Percentiles rank a stretch among this genome's conserved stretches.
Conservation (phyloP, 2,113 vertebrate species). For the Melanocharis versteri region DNA sequence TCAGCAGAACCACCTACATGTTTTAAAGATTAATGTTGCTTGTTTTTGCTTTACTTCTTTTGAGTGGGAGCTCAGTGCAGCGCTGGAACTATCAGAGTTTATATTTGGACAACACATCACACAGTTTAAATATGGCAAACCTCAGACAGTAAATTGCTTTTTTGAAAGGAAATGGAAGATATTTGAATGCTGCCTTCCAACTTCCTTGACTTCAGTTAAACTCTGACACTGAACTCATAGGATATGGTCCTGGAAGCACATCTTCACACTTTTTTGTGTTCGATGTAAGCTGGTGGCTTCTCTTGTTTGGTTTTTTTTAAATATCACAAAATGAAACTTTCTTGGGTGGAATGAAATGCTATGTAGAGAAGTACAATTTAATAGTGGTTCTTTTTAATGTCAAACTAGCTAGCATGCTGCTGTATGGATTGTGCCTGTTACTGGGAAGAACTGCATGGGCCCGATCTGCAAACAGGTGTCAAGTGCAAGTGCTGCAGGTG, state of each 20-base stretch:
- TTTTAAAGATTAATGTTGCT: not conserved
- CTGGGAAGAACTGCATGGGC: not conserved
- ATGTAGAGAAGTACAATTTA: not conserved
- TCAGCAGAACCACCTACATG: not conserved
- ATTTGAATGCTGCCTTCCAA: not conserved
- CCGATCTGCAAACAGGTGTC: not conserved
- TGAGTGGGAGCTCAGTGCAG: conserved; percentile 27
- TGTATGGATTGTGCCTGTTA: not conserved
- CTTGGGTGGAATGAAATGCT: not conserved
- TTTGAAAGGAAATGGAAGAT: not conserved
- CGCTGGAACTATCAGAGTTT: not conserved
- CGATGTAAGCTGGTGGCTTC: not conserved
- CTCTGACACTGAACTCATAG: not conserved
- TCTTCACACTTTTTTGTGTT: accelerated
- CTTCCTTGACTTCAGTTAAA: not conserved
- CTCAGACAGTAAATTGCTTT: not conserved
- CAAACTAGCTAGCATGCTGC: not conserved
- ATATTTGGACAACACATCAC: conserved; percentile 7
- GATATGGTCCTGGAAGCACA: not conserved
- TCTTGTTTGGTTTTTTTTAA: not conserved
- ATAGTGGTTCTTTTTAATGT: not conserved
- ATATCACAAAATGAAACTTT: not conserved
- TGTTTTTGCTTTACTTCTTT: not conserved
- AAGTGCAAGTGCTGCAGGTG: not conserved
- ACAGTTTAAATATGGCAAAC: not conserved